Percentiles rank a stretch among this genome's conserved stretches.
These are phyloP conservation scores for Eilema caniola DNA, from an alignment of 2,888 invertebrate genomes.

Conservation along the genomic window DNA sequence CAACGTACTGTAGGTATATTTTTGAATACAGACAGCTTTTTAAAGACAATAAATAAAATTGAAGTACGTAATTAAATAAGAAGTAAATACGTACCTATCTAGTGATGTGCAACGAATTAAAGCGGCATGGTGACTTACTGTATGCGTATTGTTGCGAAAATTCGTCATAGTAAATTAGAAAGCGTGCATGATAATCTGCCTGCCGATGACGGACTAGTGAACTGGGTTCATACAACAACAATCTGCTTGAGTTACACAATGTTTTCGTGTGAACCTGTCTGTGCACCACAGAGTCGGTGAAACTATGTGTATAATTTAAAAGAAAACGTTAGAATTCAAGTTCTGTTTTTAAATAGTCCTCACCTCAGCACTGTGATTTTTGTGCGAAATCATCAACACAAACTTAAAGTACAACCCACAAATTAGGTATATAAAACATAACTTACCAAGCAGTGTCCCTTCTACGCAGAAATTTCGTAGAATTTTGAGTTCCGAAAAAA, in stretches of 20 bases:
- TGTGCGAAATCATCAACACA: constrained; percentile 19
- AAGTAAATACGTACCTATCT: constrained; percentile 24
- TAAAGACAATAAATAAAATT: neutral
- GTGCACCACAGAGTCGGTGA: constrained; percentile 12
- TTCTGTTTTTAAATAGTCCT: neutral
- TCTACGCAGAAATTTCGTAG: constrained; percentile 18
- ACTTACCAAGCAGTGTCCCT: constrained; percentile 42
- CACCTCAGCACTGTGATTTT: constrained; percentile 2
- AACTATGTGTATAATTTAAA: constrained; percentile 17
- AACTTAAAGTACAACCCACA: constrained; percentile 25
- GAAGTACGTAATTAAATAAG: constrained; percentile 25
- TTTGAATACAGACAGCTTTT: neutral
- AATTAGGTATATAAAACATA: constrained; percentile 42
- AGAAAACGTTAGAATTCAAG: neutral
- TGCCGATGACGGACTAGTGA: constrained; percentile 52
- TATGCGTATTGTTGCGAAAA: constrained; percentile 66
- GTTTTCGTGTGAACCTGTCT: constrained; percentile 32
- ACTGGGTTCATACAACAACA: constrained; percentile 42
- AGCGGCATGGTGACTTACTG: constrained; percentile 58
- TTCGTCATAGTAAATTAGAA: constrained; percentile 83
- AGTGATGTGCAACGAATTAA: constrained; percentile 56
- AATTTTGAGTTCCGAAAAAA: neutral
- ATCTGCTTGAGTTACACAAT: constrained; percentile 43
- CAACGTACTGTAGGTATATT: neutral
- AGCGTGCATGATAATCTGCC: constrained; percentile 69